Percentiles rank a stretch among this genome's conserved stretches.
Evolutionary conservation across 2,888 invertebrate species (phyloP).

Genomic region (Eurytoma adleriae): DNA sequence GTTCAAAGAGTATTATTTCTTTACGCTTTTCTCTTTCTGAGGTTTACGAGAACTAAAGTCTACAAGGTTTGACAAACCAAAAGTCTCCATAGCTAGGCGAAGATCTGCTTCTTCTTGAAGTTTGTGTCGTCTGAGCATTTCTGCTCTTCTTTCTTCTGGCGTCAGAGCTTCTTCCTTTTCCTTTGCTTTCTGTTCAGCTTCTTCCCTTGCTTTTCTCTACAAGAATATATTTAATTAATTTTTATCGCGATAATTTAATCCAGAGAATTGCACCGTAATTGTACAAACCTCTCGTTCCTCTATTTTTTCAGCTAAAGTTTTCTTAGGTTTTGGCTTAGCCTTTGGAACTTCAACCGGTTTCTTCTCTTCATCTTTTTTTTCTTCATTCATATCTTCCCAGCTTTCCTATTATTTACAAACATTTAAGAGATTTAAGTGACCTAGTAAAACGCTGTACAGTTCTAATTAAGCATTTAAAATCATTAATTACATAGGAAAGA

Average conservation of each 20-base stretch:
- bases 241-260: background rate
- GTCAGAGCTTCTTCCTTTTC: constrained; percentile 83
- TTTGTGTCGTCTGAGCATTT: constrained; percentile 87
- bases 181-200: constrained; percentile 80
- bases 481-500: no score
- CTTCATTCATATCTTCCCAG: constrained; percentile 95
- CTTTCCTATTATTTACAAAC: constrained; percentile 82
- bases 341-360: constrained; percentile 80
- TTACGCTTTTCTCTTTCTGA: constrained; percentile 70
- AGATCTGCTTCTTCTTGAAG: constrained; percentile 93
- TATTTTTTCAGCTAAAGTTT: constrained; percentile 86
- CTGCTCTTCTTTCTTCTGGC: constrained; percentile 86
- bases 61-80: constrained; percentile 81
- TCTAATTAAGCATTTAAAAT: no score
- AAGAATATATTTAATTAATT: constrained; percentile 56
- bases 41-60: constrained; percentile 75
- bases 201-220: constrained; percentile 81
- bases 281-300: constrained; percentile 88
- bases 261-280: constrained; percentile 15
- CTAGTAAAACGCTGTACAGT: no score
- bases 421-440: background rate
- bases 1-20: constrained; percentile 66
- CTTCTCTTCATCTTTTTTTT: constrained; percentile 85
- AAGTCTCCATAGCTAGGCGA: constrained; percentile 90
- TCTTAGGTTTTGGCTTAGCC: constrained; percentile 84